Evolutionary conservation across 2,888 invertebrate genomes (phyloP).

Genomic region (Junonia oenone): DNA sequence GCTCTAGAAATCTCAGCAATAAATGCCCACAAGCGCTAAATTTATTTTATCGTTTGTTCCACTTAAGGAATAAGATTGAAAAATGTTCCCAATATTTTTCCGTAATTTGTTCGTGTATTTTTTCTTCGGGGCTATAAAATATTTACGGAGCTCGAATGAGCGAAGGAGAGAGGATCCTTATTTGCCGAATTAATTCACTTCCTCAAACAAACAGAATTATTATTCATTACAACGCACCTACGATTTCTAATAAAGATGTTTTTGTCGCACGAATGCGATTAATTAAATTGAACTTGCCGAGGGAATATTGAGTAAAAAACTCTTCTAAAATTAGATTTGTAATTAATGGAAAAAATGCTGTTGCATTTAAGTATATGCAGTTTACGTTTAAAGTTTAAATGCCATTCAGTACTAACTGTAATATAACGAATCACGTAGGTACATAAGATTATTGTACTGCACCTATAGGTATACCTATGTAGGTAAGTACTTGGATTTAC

Average conservation of each 20-base stretch:
- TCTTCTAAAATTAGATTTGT: neutral
- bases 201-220: conserved; percentile 58
- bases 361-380: neutral
- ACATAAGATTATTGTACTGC: neutral
- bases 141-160: conserved; percentile 71
- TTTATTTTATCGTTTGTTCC: conserved; percentile 75
- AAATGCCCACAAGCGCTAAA: conserved; percentile 72
- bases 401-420: neutral
- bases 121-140: conserved; percentile 68
- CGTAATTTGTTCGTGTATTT: conserved; percentile 65
- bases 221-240: conserved; percentile 29
- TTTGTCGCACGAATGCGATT: neutral
- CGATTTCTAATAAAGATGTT: neutral
- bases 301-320: neutral
- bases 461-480: neutral
- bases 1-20: conserved; percentile 72
- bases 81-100: conserved; percentile 69
- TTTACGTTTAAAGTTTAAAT: neutral
- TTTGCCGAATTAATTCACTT: conserved; percentile 69
- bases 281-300: neutral
- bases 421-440: neutral
- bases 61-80: conserved; percentile 77
- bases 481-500: neutral
- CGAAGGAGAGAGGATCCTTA: conserved; percentile 56
- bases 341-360: neutral